Evolutionary conservation across 2,797 vertebrate genomes (phyloP).

Genomic region (Erethizon dorsatum): DNA sequence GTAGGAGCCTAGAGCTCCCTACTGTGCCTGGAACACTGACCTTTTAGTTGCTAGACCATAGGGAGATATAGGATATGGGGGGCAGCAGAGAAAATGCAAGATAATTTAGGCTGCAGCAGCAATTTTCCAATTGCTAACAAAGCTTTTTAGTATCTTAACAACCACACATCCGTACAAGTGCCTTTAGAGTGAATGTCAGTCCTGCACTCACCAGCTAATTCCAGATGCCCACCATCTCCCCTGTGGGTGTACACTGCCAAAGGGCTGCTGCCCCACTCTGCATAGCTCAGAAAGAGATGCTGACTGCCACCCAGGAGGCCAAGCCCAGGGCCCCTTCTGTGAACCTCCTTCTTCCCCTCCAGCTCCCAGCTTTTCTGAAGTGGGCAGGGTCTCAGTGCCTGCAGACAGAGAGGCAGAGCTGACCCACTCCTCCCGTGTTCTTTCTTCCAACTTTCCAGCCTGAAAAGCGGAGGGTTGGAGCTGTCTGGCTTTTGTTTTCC

Average conservation of each 20-base stretch:
- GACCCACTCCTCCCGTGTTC: not conserved
- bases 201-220: not conserved
- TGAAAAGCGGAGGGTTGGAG: not conserved
- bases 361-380: not conserved
- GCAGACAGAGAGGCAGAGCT: not conserved
- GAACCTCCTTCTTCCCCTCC: not conserved
- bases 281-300: not conserved
- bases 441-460: not conserved
- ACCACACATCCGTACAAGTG: not conserved
- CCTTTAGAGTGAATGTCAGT: conserved; percentile 38
- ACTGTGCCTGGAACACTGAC: not conserved
- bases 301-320: not conserved
- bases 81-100: not conserved
- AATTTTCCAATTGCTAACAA: not conserved
- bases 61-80: not conserved
- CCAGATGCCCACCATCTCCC: not conserved
- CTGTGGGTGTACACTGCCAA: not conserved
- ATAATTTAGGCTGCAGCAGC: not conserved
- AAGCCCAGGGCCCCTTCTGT: too few species aligned
- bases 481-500: not conserved
- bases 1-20: not conserved
- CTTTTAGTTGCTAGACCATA: not conserved
- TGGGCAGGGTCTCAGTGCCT: not conserved
- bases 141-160: not conserved
- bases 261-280: not conserved